Evolutionary conservation across 2,797 vertebrate genomes (phyloP).

Genomic region (Dermochelys coriacea): DNA sequence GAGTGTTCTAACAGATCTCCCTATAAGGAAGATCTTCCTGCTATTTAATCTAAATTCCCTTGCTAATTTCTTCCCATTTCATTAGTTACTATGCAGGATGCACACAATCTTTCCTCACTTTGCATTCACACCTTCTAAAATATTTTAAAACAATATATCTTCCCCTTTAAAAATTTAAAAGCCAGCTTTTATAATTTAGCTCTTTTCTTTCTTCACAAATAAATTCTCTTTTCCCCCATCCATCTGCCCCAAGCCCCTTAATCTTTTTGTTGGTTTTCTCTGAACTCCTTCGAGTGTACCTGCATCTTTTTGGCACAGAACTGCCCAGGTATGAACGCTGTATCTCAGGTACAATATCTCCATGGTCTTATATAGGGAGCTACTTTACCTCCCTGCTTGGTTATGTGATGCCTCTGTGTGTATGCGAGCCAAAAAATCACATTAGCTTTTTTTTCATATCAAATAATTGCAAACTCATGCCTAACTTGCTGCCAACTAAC

Average conservation of each 20-base stretch:
- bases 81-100: neutral
- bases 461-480: neutral
- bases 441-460: neutral
- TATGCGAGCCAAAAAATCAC: neutral
- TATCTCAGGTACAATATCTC: neutral
- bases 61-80: neutral
- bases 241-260: neutral
- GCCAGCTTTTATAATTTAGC: neutral
- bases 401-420: neutral
- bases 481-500: neutral
- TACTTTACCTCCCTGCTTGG: neutral
- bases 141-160: neutral
- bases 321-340: constrained; percentile 2
- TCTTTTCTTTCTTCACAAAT: neutral
- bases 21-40: neutral
- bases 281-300: neutral
- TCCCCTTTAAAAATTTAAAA: neutral
- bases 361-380: neutral
- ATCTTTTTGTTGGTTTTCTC: neutral
- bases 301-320: neutral
- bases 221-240: neutral
- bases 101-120: neutral
- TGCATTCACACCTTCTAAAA: neutral
- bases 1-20: neutral
- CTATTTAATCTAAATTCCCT: neutral